Conservation (phyloP, 2,797 vertebrate species). For the Tokudaia tokunoshimensis region DNA sequence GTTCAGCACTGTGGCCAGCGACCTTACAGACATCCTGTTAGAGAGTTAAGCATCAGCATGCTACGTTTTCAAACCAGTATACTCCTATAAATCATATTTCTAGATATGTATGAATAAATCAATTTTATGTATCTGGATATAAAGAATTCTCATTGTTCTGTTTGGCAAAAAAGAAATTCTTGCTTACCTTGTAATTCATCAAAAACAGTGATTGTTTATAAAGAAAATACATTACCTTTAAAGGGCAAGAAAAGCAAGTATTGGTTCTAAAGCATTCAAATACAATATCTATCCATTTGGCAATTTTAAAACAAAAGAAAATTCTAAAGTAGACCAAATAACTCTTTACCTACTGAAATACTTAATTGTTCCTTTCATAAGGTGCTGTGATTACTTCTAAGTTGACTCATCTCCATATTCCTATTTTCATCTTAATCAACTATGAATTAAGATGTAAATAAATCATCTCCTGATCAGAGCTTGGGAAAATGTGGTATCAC, state of each 20-base stretch:
- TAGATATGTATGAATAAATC: conserved; percentile 5
- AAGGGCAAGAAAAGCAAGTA: conserved; percentile 57
- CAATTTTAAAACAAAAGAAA: conserved; percentile 52
- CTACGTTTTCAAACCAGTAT: conserved; percentile 3
- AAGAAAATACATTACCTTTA: conserved; percentile 52
- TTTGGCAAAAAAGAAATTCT: conserved; percentile 15
- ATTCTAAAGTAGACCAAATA: conserved; percentile 11
- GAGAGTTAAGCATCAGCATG: conserved; percentile 12
- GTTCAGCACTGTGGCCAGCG: conserved; percentile 91
- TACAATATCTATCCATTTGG: conserved; percentile 31
- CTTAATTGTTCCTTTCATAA: conserved; percentile 6
- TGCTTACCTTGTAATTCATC: conserved; percentile 37
- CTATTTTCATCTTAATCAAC: conserved; percentile 27
- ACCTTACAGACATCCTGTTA: conserved; percentile 76
- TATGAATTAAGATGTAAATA: conserved; percentile 50
- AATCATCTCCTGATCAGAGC: neutral
- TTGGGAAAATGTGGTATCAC: conserved; percentile 25
- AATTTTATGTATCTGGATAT: neutral
- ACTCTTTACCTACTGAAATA: neutral
- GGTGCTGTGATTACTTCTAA: conserved; percentile 35
- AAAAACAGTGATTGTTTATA: conserved; percentile 35
- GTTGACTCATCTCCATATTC: conserved; percentile 23
- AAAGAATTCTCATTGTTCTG: conserved; percentile 53
- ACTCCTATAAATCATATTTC: conserved; percentile 42
- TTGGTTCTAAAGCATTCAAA: conserved; percentile 43